Percentiles rank a stretch among this genome's conserved stretches.
phyloP scores from a whole-genome alignment of 53 echinoderm and acorn worm species.

The Echinometra lucunter region DNA sequence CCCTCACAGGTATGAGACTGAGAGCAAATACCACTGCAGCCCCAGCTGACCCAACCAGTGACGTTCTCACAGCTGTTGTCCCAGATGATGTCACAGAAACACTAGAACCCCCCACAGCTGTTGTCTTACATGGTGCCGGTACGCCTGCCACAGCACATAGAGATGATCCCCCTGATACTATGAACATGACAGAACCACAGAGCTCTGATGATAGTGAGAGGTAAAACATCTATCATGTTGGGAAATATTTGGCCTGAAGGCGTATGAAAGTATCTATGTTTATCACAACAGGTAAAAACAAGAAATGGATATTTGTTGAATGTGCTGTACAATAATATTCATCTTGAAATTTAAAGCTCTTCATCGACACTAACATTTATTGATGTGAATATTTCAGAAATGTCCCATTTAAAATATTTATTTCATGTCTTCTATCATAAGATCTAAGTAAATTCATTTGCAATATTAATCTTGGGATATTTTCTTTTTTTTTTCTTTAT shows the following conservation, averaged over 20 bases:
- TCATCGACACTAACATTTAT: constrained; percentile 35
- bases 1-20: constrained; percentile 35
- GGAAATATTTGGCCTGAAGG: constrained; percentile 27
- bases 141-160: constrained; percentile 23
- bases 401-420: constrained; percentile 34
- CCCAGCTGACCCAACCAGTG: constrained; percentile 36
- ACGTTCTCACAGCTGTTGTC: constrained; percentile 36
- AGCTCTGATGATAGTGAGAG: neutral
- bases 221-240: neutral
- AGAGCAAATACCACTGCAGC: constrained; percentile 40
- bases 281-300: constrained; percentile 26
- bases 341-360: constrained; percentile 40
- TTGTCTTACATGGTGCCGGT: constrained; percentile 40
- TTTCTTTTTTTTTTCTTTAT: constrained; percentile 27
- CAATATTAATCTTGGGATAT: constrained; percentile 40
- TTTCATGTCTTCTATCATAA: constrained; percentile 31
- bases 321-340: constrained; percentile 34
- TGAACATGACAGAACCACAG: constrained; percentile 40
- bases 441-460: constrained; percentile 33
- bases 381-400: constrained; percentile 23
- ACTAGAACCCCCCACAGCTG: constrained; percentile 35
- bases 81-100: constrained; percentile 34
- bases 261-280: constrained; percentile 28
- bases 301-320: constrained; percentile 33
- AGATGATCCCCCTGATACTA: constrained; percentile 40